A percentile compares a stretch with the other conserved stretches of the same genome.
These are phyloP conservation scores for Stichodactyla mertensii DNA, from an alignment of 64 coral and sea anemone species.

Conservation along the genomic window DNA sequence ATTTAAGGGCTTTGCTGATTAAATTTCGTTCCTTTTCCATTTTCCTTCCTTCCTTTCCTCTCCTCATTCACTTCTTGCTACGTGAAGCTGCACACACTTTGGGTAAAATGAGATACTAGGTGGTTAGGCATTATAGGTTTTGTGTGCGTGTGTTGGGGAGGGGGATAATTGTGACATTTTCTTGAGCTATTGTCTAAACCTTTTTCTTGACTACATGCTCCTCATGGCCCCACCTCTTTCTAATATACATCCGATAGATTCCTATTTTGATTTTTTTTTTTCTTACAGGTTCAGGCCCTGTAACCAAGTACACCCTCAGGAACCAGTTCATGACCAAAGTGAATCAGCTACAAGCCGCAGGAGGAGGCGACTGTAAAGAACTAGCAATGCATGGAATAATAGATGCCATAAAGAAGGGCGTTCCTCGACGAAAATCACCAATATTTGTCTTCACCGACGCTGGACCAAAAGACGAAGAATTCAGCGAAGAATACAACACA, in stretches of 20 bases:
- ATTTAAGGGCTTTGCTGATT: too few relatives aligned
- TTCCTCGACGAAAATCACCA: conserved; percentile 25
- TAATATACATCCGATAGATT: too few relatives aligned
- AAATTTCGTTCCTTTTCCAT: background rate
- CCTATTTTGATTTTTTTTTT: background rate
- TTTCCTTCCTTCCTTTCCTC: background rate
- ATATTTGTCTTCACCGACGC: conserved; percentile 76
- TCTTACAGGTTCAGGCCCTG: conserved; percentile 8
- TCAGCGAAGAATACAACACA: conserved; percentile 39
- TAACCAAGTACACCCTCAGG: conserved; percentile 11
- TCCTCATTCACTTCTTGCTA: background rate
- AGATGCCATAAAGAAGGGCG: conserved; percentile 24
- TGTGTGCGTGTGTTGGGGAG: too few relatives aligned
- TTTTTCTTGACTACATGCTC: too few relatives aligned
- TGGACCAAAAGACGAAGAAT: conserved; percentile 46
- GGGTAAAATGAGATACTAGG: too few relatives aligned
- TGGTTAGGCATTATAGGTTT: too few relatives aligned
- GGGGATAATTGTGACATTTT: too few relatives aligned
- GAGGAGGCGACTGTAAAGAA: conserved; percentile 51
- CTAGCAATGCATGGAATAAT: conserved; percentile 47
- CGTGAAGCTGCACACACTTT: too few relatives aligned
- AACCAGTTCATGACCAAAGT: conserved; percentile 25
- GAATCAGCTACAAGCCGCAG: conserved; percentile 1
- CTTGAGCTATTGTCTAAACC: too few relatives aligned
- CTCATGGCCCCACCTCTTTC: too few relatives aligned